A percentile compares a stretch with the other conserved stretches of the same genome.
Conservation (phyloP, 2,888 invertebrate genomes). For the Dolomedes plantarius region DNA sequence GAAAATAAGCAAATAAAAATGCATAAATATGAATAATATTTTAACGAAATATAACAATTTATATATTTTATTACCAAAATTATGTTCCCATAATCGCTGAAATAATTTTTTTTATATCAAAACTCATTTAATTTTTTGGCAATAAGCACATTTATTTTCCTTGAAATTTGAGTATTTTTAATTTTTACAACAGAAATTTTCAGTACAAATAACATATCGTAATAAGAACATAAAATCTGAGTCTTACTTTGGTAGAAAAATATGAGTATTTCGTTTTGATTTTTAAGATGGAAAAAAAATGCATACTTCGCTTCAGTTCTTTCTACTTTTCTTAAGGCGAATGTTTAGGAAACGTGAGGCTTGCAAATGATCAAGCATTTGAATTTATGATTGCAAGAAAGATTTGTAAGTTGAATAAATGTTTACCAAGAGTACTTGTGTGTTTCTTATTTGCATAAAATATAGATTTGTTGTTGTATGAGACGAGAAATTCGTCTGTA, state of each 20-base stretch:
- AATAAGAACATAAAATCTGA: no score
- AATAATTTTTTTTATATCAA: no score
- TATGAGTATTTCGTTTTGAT: neutral
- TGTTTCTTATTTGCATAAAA: neutral
- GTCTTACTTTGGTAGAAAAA: neutral
- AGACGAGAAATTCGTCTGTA: neutral
- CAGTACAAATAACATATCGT: no score
- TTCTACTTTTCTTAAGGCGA: neutral
- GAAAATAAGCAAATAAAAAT: no score
- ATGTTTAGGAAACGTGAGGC: neutral
- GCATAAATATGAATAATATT: no score
- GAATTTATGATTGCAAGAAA: slow-evolving; percentile 8
- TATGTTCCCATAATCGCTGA: no score
- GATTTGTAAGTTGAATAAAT: neutral
- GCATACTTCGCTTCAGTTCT: neutral
- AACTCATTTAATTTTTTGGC: no score
- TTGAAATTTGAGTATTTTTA: no score
- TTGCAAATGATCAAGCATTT: neutral
- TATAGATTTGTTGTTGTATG: neutral
- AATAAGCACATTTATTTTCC: no score
- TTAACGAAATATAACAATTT: no score
- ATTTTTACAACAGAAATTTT: no score
- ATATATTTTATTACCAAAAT: no score
- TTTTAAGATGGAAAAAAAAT: neutral
- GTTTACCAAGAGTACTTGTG: neutral